Evolutionary conservation across 35 echinoderm and acorn worm species (phyloP), one percentile per base, ranked within the genome.

Genomic region (Lytechinus variegatus): DNA sequence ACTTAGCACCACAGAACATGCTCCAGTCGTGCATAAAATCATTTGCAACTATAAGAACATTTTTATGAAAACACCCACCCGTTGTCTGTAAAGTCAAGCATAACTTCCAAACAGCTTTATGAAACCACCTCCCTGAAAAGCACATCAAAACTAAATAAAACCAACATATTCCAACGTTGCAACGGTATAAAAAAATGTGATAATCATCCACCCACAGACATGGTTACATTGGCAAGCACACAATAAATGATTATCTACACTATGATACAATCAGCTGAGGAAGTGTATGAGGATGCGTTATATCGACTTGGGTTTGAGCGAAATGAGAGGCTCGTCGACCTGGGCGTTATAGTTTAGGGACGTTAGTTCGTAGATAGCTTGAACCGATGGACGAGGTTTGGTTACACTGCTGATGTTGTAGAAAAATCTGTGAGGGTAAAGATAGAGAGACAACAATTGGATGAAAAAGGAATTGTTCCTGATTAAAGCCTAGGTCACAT

Each of bases 401-500:
- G 92, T 93, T 33, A 93, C 92, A 55, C 92, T 93, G 92, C 92
- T 93, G 92, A 93, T 93, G 92, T 93, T 93, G 92, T 93, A 93
- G 21, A 93, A 57, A 93, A 93, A 93, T 93, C 92, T 93, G 54
- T 19, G 7, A 28, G 10, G 55, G n/a, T 89, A 14, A 89, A 44
- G 28, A 54, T 9, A 54, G 9, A 54, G 52, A 90, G 11, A 28
- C 13, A 93, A 11, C 57, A 55, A 90, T 52, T 10, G 28, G 57
- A 21, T 90, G 51, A 3, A 90, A 33, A 90, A 14, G 0, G 3
- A 9, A 12, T 89, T 44, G 28, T 89, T 24, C 19, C 0, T 19
- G 66, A 79, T 79, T 12, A 12, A n/a, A n/a, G n/a, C n/a, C n/a
- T n/a, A n/a, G n/a, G n/a, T n/a, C n/a, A n/a, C n/a, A n/a, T n/a